Percentiles rank a stretch among this genome's conserved stretches.
Conservation (phyloP, 2,888 invertebrate genomes). For the Nephrotoma flavescens region DNA sequence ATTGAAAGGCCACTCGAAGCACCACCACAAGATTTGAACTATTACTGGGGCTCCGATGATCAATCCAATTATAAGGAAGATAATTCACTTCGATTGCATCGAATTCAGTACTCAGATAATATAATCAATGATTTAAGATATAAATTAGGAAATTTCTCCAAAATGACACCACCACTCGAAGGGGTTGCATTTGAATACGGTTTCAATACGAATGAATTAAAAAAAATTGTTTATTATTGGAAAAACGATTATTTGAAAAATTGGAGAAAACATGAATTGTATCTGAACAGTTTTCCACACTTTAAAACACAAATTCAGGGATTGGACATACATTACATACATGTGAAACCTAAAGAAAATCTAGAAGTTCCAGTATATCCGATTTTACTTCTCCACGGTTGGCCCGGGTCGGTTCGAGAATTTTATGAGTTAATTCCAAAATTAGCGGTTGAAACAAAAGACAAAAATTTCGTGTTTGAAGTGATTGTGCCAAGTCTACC, state of each 20-base stretch:
- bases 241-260: conserved; percentile 49
- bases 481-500: conserved; percentile 39
- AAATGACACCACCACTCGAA: conserved; percentile 44
- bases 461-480: conserved; percentile 40
- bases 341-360: conserved; percentile 39
- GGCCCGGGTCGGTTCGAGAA: conserved; percentile 78
- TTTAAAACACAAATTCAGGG: conserved; percentile 61
- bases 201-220: conserved; percentile 53
- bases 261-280: conserved; percentile 49
- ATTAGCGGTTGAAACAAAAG: conserved; percentile 35
- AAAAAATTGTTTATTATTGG: conserved; percentile 64
- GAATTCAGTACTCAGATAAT: conserved; percentile 19
- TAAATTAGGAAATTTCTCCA: conserved; percentile 25
- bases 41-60: conserved; percentile 11
- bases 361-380: conserved; percentile 25
- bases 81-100: conserved; percentile 7
- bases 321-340: conserved; percentile 51
- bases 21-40: conserved; percentile 7
- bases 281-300: conserved; percentile 60
- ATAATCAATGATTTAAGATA: conserved; percentile 8
- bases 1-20: conserved; percentile 19
- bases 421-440: conserved; percentile 62
- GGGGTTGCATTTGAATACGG: conserved; percentile 64
- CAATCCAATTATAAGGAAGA: conserved; percentile 7
- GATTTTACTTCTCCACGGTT: conserved; percentile 58